Evolutionary conservation across 1,140 invertebrate species (phyloP), one percentile per base, ranked within the genome.

Genomic region (Micrasema minimum): DNA sequence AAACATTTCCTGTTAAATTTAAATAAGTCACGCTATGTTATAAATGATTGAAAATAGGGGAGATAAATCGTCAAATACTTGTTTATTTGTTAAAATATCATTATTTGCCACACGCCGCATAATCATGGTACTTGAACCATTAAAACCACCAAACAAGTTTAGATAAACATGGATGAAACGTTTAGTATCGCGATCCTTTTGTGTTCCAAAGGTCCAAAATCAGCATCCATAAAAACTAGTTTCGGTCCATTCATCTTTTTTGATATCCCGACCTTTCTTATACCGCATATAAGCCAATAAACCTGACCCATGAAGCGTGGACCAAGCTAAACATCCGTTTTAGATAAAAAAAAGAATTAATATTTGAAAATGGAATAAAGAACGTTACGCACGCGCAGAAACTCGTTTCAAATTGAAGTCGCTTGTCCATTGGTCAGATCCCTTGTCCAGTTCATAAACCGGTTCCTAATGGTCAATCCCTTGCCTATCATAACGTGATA

Each of bases 381-480:
- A 69, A 22, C 18, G 22, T 2, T 12, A 46, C 53, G 55, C 67
- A 69, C 67, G 67, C 67, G 67, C 43, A 26, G 26, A 61, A 62
- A 69, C 67, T 43, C 10, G 67, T 69, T 69, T 69, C 14, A 57
- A 45, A 57, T 45, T n/a, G 35, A 37, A 35, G 26, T 35, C 20
- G 31, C 38, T 61, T 22, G 11, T n/a, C 69, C 35, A 74, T 74
- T 74, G 72, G 72, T 71, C 72, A 74, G 50, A 12, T 43, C 35
- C 51, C 66, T 71, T 70, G 66, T 61, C 69, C 69, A 57, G 61
- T 23, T 48, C 20, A 14, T 12, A 12, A 71, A 74, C 67, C 72
- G 66, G 72, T 66, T 74, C 61, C 23, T 14, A 74, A 45, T 71
- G 72, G 69, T 71, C 69, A 74, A 46, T 45, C 65, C 46, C 46